These are phyloP conservation scores for Helicolenus hilgendorfi DNA, from an alignment of 2,797 vertebrate genomes.

Conservation along the genomic window DNA sequence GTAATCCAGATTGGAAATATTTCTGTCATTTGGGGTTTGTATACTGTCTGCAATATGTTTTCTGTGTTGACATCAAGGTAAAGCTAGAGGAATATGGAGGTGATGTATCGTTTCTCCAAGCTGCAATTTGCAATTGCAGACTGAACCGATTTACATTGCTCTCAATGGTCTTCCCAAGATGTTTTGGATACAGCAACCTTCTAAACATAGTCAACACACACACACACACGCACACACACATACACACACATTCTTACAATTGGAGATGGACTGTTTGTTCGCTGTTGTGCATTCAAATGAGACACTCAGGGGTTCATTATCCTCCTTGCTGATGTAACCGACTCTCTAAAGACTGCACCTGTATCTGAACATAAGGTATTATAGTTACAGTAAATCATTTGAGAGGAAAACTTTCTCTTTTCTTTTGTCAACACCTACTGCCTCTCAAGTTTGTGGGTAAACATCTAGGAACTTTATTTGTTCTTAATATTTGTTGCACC, in stretches of 20 bases:
- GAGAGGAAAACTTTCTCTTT: background rate
- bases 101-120: background rate
- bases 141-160: conserved; percentile 3
- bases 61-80: conserved; percentile 2
- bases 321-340: conserved; percentile 25
- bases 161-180: background rate
- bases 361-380: conserved; percentile 14
- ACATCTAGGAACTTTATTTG: background rate
- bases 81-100: background rate
- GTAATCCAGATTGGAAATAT: background rate
- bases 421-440: background rate
- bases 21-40: background rate
- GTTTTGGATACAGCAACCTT: background rate
- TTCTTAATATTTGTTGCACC: background rate
- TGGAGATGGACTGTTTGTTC: background rate
- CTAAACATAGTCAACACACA: background rate
- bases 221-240: no score
- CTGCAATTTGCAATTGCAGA: background rate
- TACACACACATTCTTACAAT: background rate
- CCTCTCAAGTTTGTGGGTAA: background rate
- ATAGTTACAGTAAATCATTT: conserved; percentile 1
- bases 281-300: conserved; percentile 38
- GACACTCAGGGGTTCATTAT: conserved; percentile 48
- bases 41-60: background rate
- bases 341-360: conserved; percentile 34